These are phyloP conservation scores for Picus viridis DNA, from an alignment of 2,797 vertebrate genomes.

Conservation along the genomic window DNA sequence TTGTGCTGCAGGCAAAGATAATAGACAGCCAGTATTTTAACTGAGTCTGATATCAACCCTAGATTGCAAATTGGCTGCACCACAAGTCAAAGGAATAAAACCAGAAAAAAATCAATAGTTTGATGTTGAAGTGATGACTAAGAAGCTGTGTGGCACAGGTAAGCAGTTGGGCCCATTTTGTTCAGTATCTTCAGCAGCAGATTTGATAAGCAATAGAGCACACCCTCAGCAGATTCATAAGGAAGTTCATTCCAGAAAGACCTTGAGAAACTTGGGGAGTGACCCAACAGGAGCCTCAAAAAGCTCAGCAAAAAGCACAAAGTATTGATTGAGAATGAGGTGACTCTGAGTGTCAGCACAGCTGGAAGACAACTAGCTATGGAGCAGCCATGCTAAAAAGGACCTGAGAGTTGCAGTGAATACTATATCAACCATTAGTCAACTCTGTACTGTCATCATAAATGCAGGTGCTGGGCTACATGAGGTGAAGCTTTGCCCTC, in stretches of 20 bases:
- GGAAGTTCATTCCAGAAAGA: background rate
- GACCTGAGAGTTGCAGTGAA: background rate
- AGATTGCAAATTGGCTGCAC: background rate
- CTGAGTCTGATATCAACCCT: background rate
- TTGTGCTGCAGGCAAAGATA: background rate
- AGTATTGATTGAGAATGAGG: background rate
- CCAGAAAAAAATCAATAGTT: background rate
- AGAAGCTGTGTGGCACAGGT: background rate
- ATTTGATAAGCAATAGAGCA: background rate
- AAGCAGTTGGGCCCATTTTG: background rate
- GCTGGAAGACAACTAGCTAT: background rate
- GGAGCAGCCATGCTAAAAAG: background rate
- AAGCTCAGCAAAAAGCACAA: background rate
- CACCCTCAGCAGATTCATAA: background rate
- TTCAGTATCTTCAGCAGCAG: background rate
- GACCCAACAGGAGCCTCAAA: background rate
- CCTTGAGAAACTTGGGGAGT: background rate
- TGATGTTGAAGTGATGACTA: background rate
- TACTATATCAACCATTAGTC: background rate
- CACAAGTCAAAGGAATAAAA: background rate
- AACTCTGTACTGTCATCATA: background rate
- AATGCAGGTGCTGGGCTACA: background rate
- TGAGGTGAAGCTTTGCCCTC: background rate
- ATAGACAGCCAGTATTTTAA: background rate
- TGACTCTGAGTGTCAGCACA: background rate